Percentiles rank a stretch among this genome's conserved stretches.
These are phyloP conservation scores for Electrophaes corylata DNA, from an alignment of 2,888 invertebrate species.

Conservation along the genomic window DNA sequence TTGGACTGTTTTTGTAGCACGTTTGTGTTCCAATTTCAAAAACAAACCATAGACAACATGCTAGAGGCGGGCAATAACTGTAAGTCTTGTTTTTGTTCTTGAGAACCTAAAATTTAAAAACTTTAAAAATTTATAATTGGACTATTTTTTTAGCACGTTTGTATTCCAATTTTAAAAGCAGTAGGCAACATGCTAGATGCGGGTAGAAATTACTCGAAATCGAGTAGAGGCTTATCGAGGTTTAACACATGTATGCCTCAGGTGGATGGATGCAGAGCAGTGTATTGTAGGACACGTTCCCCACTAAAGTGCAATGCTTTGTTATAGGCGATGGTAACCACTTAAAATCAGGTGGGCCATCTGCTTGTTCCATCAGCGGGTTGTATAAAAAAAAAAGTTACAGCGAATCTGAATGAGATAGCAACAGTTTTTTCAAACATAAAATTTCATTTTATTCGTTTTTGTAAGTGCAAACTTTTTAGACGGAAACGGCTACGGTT, in stretches of 20 bases:
- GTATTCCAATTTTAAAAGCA: conserved; percentile 42
- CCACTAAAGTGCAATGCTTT: no score
- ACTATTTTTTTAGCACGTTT: not conserved
- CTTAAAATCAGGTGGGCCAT: no score
- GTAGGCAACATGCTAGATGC: conserved; percentile 53
- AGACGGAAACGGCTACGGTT: not conserved
- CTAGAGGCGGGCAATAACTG: no score
- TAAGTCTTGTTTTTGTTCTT: no score
- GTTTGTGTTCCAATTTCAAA: conserved; percentile 34
- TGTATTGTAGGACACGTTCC: no score
- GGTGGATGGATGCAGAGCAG: no score
- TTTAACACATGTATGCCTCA: no score
- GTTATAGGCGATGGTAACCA: no score
- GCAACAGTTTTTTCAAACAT: not conserved
- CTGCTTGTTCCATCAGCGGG: no score
- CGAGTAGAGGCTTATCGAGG: conserved; percentile 60
- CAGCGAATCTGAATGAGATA: not conserved
- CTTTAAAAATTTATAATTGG: no score
- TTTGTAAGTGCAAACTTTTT: not conserved
- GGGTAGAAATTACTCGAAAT: conserved; percentile 60
- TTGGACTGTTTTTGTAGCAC: not conserved
- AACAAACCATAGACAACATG: conserved; percentile 55
- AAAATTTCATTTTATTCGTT: not conserved
- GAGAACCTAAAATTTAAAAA: no score
- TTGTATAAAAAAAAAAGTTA: not conserved